Evolutionary conservation across 2,113 vertebrate genomes (phyloP).

Genomic region (Rhabdornis inornatus): DNA sequence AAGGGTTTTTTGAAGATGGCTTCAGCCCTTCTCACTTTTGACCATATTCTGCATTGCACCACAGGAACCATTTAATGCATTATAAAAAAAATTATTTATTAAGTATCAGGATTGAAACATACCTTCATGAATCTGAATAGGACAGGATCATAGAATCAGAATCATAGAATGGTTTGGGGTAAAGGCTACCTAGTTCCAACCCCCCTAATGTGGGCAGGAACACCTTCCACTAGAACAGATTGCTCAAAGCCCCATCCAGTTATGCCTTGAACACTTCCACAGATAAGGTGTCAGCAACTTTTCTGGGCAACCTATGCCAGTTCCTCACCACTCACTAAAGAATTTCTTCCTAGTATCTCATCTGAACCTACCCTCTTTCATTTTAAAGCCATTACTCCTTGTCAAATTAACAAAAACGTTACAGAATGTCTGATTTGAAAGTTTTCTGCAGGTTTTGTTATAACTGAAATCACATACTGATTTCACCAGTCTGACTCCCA

Average conservation of each 20-base stretch:
- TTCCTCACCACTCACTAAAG: background rate
- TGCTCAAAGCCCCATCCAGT: background rate
- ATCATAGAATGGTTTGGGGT: background rate
- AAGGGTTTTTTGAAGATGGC: background rate
- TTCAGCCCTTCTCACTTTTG: background rate
- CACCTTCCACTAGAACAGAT: background rate
- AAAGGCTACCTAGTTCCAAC: background rate
- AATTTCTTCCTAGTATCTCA: background rate
- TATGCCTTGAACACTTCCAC: background rate
- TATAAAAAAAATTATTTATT: background rate
- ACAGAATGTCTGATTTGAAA: background rate
- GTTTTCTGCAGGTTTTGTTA: background rate
- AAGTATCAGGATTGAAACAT: background rate
- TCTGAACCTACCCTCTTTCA: background rate
- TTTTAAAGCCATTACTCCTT: background rate
- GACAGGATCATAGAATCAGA: background rate
- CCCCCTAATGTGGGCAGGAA: background rate
- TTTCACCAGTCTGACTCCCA: background rate
- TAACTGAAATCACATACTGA: background rate
- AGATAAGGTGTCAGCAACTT: background rate
- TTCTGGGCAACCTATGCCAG: background rate
- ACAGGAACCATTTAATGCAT: background rate
- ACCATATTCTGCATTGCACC: background rate
- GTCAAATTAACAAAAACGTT: background rate
- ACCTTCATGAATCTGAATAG: background rate